Percentiles rank a stretch among this genome's conserved stretches.
Conservation (phyloP, 2,113 vertebrate species). For the Terrapene triunguis region DNA sequence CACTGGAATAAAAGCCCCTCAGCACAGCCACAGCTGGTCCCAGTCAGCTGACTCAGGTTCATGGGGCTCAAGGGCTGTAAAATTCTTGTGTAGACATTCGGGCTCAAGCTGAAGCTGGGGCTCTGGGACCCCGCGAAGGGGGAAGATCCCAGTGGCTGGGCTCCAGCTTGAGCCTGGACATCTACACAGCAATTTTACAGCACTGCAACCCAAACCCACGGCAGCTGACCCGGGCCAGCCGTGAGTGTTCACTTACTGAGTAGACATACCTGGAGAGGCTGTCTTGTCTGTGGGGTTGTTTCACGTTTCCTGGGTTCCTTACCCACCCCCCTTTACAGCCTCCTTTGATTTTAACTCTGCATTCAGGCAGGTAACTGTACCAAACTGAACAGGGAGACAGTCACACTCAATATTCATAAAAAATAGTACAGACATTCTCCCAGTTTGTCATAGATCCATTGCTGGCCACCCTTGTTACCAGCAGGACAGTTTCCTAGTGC, state of each 20-base stretch:
- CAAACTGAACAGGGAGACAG: not conserved
- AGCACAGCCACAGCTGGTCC: too few species aligned
- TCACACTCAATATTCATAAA: not conserved
- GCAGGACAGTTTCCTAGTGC: rapidly evolving
- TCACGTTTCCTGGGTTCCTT: not conserved
- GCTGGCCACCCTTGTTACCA: rapidly evolving
- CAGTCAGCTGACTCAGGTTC: too few species aligned
- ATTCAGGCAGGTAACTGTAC: not conserved
- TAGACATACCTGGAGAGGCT: not conserved
- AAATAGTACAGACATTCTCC: not conserved
- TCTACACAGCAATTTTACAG: not conserved
- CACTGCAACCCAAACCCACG: too few species aligned
- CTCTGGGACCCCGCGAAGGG: too few species aligned
- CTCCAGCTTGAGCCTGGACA: too few species aligned
- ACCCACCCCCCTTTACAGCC: not conserved
- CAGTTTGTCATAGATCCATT: not conserved
- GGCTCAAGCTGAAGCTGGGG: too few species aligned
- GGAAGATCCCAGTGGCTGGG: too few species aligned
- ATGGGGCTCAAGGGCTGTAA: too few species aligned
- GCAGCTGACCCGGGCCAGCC: not conserved
- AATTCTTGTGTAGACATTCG: too few species aligned
- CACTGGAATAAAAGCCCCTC: too few species aligned
- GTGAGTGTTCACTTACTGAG: not conserved
- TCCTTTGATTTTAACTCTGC: not conserved
- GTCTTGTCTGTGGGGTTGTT: not conserved